Evolutionary conservation across 2,888 invertebrate species (phyloP).

Genomic region (Stenurella melanura): DNA sequence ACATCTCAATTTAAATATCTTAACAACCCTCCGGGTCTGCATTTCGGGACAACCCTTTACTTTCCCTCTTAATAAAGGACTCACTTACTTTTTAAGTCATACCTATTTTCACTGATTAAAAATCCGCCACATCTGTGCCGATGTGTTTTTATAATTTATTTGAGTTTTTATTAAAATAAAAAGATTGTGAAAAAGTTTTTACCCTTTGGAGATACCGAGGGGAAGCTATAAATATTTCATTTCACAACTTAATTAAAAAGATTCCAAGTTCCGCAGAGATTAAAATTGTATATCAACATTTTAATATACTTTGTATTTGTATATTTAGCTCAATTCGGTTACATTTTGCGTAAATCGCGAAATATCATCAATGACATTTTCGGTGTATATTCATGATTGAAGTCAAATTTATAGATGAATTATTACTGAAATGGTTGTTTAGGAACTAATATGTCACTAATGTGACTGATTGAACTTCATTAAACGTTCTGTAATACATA

Average conservation of each 20-base stretch:
- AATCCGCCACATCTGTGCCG: constrained; percentile 69
- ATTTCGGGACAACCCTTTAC: constrained; percentile 56
- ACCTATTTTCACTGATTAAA: constrained; percentile 70
- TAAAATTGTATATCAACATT: neutral
- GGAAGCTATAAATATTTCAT: constrained; percentile 35
- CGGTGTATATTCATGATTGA: too few species aligned
- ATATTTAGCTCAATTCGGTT: too few species aligned
- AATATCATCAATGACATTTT: too few species aligned
- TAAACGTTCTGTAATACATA: too few species aligned
- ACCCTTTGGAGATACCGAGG: constrained; percentile 18
- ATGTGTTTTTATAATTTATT: constrained; percentile 63
- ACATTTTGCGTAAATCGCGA: too few species aligned
- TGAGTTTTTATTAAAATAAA: constrained; percentile 47
- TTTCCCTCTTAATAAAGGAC: constrained; percentile 50
- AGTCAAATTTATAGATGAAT: too few species aligned
- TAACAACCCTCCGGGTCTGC: constrained; percentile 58
- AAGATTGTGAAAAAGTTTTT: constrained; percentile 19
- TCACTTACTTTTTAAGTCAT: constrained; percentile 59
- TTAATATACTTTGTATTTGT: too few species aligned
- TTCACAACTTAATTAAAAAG: constrained; percentile 34
- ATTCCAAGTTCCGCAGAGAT: neutral
- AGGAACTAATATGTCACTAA: too few species aligned
- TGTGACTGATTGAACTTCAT: too few species aligned
- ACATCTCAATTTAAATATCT: constrained; percentile 74
- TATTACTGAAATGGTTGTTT: too few species aligned